phyloP scores from a whole-genome alignment of 64 coral and sea anemone species.

The Hydrozoanthus tunicans region DNA sequence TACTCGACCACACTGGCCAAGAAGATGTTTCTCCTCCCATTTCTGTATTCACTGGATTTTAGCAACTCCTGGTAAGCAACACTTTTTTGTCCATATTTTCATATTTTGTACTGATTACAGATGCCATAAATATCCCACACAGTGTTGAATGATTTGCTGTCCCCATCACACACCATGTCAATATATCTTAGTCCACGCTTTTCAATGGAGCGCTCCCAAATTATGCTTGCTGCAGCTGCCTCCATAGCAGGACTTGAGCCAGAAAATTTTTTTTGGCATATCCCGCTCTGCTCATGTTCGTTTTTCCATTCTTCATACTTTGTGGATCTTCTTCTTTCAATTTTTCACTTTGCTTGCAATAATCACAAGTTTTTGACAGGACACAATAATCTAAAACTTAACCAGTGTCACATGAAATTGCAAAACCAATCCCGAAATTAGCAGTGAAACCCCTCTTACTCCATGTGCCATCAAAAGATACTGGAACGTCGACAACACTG shows the following conservation, averaged over 20 bases:
- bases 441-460: constrained; percentile 10
- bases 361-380: background rate
- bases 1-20: constrained; percentile 4
- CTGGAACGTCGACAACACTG: background rate
- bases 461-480: background rate
- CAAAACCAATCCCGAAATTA: background rate
- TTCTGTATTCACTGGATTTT: background rate
- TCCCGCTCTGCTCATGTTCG: background rate
- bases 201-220: background rate
- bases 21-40: background rate
- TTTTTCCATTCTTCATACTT: background rate
- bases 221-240: background rate
- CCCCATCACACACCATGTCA: constrained; percentile 8
- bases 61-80: background rate
- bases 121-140: background rate
- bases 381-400: constrained; percentile 3
- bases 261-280: background rate
- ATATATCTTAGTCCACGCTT: background rate
- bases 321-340: background rate
- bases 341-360: constrained; percentile 6
- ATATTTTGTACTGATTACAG: background rate
- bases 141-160: background rate
- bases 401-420: constrained; percentile 1
- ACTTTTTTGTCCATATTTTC: constrained; percentile 6
- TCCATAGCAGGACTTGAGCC: background rate